A percentile compares a stretch with the other conserved stretches of the same genome.
These are phyloP conservation scores for Ceyx melanurus DNA, from an alignment of 2,113 vertebrate species.

Conservation along the genomic window DNA sequence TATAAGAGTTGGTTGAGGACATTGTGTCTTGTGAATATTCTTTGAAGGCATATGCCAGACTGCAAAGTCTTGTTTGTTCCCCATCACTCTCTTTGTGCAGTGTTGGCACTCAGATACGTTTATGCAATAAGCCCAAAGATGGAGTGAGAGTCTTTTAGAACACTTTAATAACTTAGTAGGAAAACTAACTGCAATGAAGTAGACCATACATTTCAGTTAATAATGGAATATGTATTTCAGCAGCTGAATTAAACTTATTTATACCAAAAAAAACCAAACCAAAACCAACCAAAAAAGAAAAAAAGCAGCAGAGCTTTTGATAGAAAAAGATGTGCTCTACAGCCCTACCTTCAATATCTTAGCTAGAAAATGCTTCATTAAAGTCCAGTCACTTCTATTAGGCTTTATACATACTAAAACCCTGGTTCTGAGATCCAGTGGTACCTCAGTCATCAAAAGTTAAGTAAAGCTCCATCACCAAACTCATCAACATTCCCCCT, in stretches of 20 bases:
- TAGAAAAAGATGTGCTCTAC: background rate
- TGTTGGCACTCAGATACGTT: constrained; percentile 31
- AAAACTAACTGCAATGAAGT: constrained; percentile 10
- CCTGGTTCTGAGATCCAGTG: background rate
- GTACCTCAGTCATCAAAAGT: background rate
- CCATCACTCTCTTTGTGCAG: background rate
- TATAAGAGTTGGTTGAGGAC: background rate
- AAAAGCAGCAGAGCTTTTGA: background rate
- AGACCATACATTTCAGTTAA: constrained; percentile 5
- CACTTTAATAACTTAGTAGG: background rate
- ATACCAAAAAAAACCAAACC: background rate
- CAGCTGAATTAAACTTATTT: background rate
- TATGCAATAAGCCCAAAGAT: constrained; percentile 58
- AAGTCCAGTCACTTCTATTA: background rate
- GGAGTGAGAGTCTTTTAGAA: constrained; percentile 58
- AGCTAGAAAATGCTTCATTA: background rate
- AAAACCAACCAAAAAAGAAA: too few relatives aligned
- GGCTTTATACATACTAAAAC: background rate
- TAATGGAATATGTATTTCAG: background rate
- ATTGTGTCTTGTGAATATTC: background rate
- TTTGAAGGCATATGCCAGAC: background rate
- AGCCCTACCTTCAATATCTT: background rate
- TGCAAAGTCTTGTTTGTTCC: background rate
- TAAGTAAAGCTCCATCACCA: background rate
- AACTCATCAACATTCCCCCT: background rate